Percentiles rank a stretch among this genome's conserved stretches.
phyloP scores from a whole-genome alignment of 2,797 vertebrate genomes.

The Chloroceryle inda region DNA sequence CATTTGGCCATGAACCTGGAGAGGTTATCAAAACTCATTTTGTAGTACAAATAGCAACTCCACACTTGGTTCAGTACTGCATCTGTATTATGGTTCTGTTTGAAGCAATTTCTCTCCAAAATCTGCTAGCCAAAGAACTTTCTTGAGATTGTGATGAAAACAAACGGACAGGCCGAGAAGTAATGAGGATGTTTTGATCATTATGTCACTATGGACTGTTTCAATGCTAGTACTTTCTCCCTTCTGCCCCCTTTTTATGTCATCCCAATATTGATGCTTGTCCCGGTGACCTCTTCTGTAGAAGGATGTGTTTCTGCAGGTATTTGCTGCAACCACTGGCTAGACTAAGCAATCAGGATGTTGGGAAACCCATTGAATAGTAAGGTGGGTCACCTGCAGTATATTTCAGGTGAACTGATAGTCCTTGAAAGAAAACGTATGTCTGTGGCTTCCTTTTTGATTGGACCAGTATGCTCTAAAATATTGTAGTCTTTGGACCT shows the following conservation, averaged over 20 bases:
- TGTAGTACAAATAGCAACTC: constrained; percentile 78
- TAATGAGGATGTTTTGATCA: neutral
- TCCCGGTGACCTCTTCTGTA: neutral
- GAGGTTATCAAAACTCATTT: constrained; percentile 78
- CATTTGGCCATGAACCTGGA: constrained; percentile 73
- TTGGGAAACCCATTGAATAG: neutral
- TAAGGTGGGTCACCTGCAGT: neutral
- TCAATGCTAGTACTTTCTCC: neutral
- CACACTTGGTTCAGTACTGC: constrained; percentile 79
- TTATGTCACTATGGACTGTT: neutral
- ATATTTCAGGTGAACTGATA: constrained; percentile 14
- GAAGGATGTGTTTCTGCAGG: constrained; percentile 10
- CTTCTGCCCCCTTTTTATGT: constrained; percentile 13
- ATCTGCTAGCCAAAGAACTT: constrained; percentile 98
- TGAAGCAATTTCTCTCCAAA: constrained; percentile 91
- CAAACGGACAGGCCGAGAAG: constrained; percentile 16
- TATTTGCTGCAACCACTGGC: neutral
- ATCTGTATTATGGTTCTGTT: constrained; percentile 84
- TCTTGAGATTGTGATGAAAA: constrained; percentile 82
- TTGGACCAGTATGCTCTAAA: neutral
- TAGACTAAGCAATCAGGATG: constrained; percentile 7
- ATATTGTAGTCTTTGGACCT: neutral
- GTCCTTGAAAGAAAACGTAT: neutral
- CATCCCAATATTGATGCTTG: neutral
- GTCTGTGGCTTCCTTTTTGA: neutral